Conservation (phyloP, 2,797 vertebrate genomes). For the Hozukius guyotensis region DNA sequence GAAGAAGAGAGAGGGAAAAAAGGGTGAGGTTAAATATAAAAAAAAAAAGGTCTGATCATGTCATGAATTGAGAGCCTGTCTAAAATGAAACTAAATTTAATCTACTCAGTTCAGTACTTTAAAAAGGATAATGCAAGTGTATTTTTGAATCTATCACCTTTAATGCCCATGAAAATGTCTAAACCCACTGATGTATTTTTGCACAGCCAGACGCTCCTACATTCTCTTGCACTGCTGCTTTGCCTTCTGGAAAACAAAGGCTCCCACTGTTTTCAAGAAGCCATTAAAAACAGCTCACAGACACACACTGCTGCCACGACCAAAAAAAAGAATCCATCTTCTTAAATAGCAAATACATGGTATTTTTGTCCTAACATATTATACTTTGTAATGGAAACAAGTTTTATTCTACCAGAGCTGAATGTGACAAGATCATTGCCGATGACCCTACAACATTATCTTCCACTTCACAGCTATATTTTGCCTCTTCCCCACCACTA, state of each 20-base stretch:
- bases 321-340: constrained; percentile 18
- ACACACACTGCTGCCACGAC: constrained; percentile 14
- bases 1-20: neutral
- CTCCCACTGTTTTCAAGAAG: constrained; percentile 36
- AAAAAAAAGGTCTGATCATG: neutral
- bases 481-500: neutral
- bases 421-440: neutral
- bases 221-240: constrained; percentile 26
- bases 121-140: neutral
- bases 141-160: constrained; percentile 44
- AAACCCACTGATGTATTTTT: constrained; percentile 42
- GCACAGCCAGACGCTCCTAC: constrained; percentile 25
- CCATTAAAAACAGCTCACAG: constrained; percentile 30
- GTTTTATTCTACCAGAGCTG: neutral
- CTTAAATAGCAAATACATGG: constrained; percentile 9
- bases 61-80: constrained; percentile 9
- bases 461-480: neutral
- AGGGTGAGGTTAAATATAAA: neutral
- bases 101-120: neutral
- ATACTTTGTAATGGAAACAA: constrained; percentile 5
- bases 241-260: constrained; percentile 56
- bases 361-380: neutral
- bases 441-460: neutral
- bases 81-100: constrained; percentile 17
- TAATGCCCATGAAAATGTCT: constrained; percentile 17